A percentile compares a stretch with the other conserved stretches of the same genome.
These are phyloP conservation scores for Platygyra sinensis DNA, from an alignment of 64 coral and sea anemone species.

Conservation along the genomic window DNA sequence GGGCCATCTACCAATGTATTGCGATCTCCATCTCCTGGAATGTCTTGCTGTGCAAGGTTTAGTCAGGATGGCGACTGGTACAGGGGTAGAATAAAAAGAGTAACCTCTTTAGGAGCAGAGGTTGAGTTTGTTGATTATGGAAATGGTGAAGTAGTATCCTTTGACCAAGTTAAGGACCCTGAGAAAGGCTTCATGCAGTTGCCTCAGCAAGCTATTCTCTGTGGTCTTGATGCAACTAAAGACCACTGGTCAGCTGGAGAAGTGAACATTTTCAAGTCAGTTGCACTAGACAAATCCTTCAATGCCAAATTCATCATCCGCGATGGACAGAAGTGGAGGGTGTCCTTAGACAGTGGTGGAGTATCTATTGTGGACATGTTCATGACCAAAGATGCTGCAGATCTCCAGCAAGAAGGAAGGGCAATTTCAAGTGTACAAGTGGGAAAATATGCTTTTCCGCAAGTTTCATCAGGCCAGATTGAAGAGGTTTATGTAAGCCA, in stretches of 20 bases:
- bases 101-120: neutral
- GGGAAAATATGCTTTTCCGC: neutral
- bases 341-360: slow-evolving; percentile 53
- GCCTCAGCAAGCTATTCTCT: slow-evolving; percentile 33
- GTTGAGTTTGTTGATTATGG: slow-evolving; percentile 75
- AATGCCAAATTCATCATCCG: slow-evolving; percentile 29
- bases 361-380: slow-evolving; percentile 54
- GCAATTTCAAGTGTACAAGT: neutral
- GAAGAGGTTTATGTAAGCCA: slow-evolving; percentile 70
- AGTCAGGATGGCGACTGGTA: slow-evolving; percentile 66
- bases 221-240: slow-evolving; percentile 32
- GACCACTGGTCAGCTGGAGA: slow-evolving; percentile 52
- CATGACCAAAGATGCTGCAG: neutral
- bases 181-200: slow-evolving; percentile 44
- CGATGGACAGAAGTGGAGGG: slow-evolving; percentile 56
- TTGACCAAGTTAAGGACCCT: slow-evolving; percentile 21
- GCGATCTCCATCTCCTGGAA: slow-evolving; percentile 29
- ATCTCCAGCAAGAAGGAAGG: neutral
- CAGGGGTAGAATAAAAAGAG: slow-evolving; percentile 37
- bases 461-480: slow-evolving; percentile 35
- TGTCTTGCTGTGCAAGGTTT: slow-evolving; percentile 54
- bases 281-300: slow-evolving; percentile 50
- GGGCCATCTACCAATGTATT: neutral
- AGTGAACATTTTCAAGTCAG: slow-evolving; percentile 35
- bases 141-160: slow-evolving; percentile 58